These are phyloP conservation scores for Candidula unifasciata DNA, from an alignment of 2,888 invertebrate genomes.

Conservation along the genomic window DNA sequence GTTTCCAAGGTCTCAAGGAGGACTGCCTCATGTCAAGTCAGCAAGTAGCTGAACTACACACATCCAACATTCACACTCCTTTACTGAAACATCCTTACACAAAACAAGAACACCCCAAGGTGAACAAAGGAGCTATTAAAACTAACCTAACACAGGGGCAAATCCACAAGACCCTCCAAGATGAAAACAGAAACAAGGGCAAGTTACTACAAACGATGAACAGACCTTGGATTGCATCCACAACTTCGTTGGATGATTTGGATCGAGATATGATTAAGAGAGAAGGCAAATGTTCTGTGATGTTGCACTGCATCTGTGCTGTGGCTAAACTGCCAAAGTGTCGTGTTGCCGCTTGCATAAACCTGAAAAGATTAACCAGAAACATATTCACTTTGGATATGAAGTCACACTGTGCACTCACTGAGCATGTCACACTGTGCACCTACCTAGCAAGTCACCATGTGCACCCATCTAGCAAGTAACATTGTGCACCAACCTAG, in stretches of 20 bases:
- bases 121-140: no score
- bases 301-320: conserved; percentile 89
- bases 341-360: conserved; percentile 72
- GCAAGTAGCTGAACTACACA: no score
- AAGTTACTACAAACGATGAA: background rate
- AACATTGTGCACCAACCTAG: no score
- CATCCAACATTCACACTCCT: no score
- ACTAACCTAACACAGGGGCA: no score
- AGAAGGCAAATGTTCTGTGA: conserved; percentile 91
- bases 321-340: conserved; percentile 89
- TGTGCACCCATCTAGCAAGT: no score
- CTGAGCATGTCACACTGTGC: no score
- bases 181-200: background rate
- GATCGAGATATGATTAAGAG: conserved; percentile 92
- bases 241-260: conserved; percentile 92
- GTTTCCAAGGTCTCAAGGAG: no score
- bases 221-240: conserved; percentile 90
- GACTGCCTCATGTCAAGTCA: no score
- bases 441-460: no score
- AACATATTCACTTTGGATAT: background rate
- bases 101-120: no score
- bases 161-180: background rate
- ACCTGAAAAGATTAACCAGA: conserved; percentile 57
- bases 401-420: background rate
- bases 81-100: no score